phyloP scores from a whole-genome alignment of 2,888 invertebrate genomes.

The Noctua pronuba region DNA sequence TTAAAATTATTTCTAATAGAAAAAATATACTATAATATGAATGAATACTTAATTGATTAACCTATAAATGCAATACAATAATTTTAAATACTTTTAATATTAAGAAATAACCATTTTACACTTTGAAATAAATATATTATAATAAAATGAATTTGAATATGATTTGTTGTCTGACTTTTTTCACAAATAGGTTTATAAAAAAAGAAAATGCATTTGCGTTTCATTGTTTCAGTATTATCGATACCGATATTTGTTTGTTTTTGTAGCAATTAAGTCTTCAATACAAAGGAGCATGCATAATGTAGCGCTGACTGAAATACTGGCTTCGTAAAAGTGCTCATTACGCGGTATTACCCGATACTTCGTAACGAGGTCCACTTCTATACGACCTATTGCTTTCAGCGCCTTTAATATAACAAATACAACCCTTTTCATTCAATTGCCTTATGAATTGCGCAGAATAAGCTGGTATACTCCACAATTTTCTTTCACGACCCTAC shows the following conservation, averaged over 20 bases:
- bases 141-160: too few species aligned
- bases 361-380: slow-evolving; percentile 13
- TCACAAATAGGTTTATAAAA: too few species aligned
- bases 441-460: slow-evolving; percentile 24
- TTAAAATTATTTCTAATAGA: too few species aligned
- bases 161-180: too few species aligned
- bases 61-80: too few species aligned
- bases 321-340: slow-evolving; percentile 1
- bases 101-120: too few species aligned
- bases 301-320: not conserved
- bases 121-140: too few species aligned
- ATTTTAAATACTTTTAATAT: too few species aligned
- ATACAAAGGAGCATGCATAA: not conserved
- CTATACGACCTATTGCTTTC: slow-evolving; percentile 31
- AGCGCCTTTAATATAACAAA: slow-evolving; percentile 24
- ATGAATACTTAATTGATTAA: too few species aligned
- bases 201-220: not conserved
- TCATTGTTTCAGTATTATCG: not conserved
- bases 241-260: not conserved
- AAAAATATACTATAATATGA: too few species aligned
- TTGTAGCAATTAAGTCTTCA: not conserved
- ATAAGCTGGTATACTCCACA: slow-evolving; percentile 36
- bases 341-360: slow-evolving; percentile 16
- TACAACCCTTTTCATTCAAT: slow-evolving; percentile 42
- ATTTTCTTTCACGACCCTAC: slow-evolving; percentile 32